Evolutionary conservation across 2,888 invertebrate species (phyloP).

Genomic region (Baronia brevicornis): DNA sequence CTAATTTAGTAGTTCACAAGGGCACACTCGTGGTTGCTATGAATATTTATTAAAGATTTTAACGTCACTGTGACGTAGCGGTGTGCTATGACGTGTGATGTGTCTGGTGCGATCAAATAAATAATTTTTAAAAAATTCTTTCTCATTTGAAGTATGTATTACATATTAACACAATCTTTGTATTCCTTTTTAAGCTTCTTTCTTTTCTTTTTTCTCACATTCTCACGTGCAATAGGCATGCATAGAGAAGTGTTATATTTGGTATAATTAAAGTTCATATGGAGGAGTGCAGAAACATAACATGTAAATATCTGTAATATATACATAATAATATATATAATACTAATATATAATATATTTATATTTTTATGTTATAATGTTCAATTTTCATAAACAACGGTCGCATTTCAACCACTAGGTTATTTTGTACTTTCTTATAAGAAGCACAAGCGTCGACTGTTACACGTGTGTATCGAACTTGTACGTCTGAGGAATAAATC

Average conservation of each 20-base stretch:
- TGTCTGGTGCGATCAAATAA: neutral
- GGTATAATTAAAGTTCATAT: no score
- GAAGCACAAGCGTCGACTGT: no score
- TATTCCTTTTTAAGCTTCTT: no score
- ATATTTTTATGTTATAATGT: no score
- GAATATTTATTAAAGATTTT: conserved; percentile 13
- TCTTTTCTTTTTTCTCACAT: no score
- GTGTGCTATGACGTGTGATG: conserved; percentile 1
- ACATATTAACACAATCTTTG: neutral
- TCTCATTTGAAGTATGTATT: neutral
- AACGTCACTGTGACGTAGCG: conserved; percentile 20
- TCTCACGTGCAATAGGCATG: no score
- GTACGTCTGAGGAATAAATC: conserved; percentile 7
- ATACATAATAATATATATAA: no score
- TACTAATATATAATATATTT: no score
- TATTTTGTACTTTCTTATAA: conserved; percentile 3
- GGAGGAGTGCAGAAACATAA: no score
- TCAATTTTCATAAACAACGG: neutral
- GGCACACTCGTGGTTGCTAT: conserved; percentile 2
- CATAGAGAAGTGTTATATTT: no score
- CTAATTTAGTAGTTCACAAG: conserved; percentile 3
- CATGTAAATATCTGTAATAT: no score
- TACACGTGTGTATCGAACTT: conserved; percentile 2
- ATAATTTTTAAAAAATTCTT: no score
- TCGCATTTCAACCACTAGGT: neutral